Base-by-base conservation (phyloP, 2,113 vertebrate genomes). In the Laticauda laticaudata region DNA sequence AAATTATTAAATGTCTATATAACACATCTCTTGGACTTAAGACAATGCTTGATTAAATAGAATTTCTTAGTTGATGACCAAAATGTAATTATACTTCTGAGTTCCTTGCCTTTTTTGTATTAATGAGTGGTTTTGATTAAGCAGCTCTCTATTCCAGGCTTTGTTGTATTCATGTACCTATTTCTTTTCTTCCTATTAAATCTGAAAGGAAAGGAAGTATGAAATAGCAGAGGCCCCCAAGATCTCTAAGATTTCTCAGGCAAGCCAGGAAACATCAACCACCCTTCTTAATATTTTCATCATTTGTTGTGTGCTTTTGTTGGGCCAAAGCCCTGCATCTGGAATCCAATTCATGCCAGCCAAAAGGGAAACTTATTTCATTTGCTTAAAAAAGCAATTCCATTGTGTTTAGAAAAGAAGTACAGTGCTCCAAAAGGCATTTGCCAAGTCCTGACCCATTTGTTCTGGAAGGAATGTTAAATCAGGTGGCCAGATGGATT, bases 401-500 rank as follows among this genome's bases (percentile, higher is more conserved):
- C 94, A 94, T 95, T 88, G 93, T 93, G 89, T 96, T 59, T 59
- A 69, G 94, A 95, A 94, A 96, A 59, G 34, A 10, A 57, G 51
- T 21, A 39, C 7, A 9, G 91, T 95, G 95, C 95, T 94, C 95
- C 95, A 94, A 95, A 93, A 94, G 94, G 91, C 96, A 95, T 96
- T 96, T 96, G 96, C 91, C 93, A 96, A 95, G 96, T 91, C 91
- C 95, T 96, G 96, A 96, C 93, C 94, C 92, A 94, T 94, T 96
- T 96, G 96, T 95, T 97, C 95, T 95, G 95, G 96, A 96, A 96
- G 96, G 93, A 94, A 96, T 96, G 95, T 95, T 96, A 96, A 96
- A 97, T 96, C 94, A 96, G 96, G 93, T 94, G 95, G 95, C 95
- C 94, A 95, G 94, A 94, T 92, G 93, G 89, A 96, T 96, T 92